phyloP scores from a whole-genome alignment of 2,797 vertebrate genomes.

The Pantherophis alleghaniensis region DNA sequence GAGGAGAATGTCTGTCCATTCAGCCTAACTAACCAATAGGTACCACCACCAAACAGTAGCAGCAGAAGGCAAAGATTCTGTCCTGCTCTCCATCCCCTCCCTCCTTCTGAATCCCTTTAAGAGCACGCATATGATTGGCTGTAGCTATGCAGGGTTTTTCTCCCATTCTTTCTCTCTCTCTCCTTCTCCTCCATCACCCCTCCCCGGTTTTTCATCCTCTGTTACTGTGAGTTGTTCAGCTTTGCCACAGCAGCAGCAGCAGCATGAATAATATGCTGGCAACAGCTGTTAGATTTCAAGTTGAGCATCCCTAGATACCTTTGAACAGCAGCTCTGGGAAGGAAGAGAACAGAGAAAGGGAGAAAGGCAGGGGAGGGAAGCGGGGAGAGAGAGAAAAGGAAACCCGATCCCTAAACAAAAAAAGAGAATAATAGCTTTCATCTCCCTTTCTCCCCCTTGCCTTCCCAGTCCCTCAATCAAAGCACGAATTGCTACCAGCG shows the following conservation, averaged over 20 bases:
- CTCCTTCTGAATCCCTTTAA: conserved; percentile 32
- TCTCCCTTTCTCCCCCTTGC: not conserved
- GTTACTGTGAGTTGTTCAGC: conserved; percentile 32
- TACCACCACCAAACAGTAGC: not conserved
- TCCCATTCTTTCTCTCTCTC: not conserved
- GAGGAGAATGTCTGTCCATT: not conserved
- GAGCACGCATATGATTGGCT: conserved; percentile 61
- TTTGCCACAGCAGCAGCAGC: conserved; percentile 14
- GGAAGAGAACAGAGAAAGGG: not conserved
- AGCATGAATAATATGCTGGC: conserved; percentile 30
- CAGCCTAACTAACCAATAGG: not conserved
- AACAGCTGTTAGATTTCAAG: conserved; percentile 50
- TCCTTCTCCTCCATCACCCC: too few relatives aligned
- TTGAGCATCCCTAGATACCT: not conserved
- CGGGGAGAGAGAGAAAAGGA: not conserved
- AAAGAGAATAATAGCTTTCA: not conserved
- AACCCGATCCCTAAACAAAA: not conserved
- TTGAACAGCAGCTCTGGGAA: not conserved
- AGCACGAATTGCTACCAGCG: not conserved
- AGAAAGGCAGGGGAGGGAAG: not conserved
- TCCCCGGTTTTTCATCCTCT: not conserved
- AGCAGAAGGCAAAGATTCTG: not conserved
- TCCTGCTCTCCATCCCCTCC: not conserved
- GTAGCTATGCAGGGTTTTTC: conserved; percentile 61
- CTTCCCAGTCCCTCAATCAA: not conserved